Evolutionary conservation across 2,113 vertebrate genomes (phyloP).

Genomic region (Dromas ardeola): DNA sequence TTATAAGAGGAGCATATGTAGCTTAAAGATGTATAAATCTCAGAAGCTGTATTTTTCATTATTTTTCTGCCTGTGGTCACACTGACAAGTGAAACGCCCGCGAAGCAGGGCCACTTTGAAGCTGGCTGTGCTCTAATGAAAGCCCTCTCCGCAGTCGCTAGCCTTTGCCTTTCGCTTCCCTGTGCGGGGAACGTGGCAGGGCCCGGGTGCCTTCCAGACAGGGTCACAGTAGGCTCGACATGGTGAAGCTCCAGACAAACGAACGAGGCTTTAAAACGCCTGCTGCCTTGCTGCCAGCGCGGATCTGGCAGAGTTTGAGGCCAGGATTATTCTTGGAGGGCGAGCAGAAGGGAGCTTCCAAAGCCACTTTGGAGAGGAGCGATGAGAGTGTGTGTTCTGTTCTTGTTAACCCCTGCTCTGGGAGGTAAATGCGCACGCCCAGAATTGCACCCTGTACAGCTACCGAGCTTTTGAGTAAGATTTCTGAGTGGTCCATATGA

Average conservation of each 20-base stretch:
- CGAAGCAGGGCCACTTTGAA: background rate
- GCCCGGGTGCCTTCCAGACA: background rate
- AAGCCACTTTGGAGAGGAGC: background rate
- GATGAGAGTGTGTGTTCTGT: background rate
- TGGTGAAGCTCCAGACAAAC: background rate
- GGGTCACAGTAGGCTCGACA: background rate
- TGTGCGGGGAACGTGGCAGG: background rate
- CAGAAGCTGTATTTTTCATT: background rate
- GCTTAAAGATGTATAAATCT: background rate
- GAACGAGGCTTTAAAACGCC: background rate
- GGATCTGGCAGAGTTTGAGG: background rate
- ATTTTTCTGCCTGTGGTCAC: background rate
- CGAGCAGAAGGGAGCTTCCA: background rate
- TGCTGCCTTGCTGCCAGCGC: background rate
- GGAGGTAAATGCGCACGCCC: background rate
- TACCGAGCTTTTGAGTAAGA: background rate
- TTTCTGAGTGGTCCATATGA: rapidly evolving
- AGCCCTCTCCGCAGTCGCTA: background rate
- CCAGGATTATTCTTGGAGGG: background rate
- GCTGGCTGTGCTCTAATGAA: background rate
- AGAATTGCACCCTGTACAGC: background rate
- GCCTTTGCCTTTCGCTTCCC: background rate
- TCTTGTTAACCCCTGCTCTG: background rate
- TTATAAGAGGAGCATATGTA: background rate
- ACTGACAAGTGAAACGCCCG: background rate